phyloP scores from a whole-genome alignment of 1,140 invertebrate species.

The Hetaerina americana region DNA sequence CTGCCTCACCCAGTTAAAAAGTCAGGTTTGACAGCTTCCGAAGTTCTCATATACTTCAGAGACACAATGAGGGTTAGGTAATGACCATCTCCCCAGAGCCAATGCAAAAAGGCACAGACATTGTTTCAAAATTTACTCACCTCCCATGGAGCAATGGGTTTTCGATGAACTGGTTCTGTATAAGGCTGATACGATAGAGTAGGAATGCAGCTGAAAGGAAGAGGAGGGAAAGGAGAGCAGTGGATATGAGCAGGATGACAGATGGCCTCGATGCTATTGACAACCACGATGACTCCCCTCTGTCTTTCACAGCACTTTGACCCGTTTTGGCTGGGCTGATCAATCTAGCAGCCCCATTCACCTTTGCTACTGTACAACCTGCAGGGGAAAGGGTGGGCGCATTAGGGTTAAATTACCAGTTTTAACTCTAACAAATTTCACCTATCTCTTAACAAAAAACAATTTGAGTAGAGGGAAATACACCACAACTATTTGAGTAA shows the following conservation, averaged over 20 bases:
- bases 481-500: too few species aligned
- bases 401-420: too few species aligned
- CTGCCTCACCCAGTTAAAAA: too few species aligned
- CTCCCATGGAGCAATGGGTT: conserved; percentile 16
- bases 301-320: neutral
- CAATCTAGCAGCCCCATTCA: neutral
- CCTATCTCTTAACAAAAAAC: too few species aligned
- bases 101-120: neutral
- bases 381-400: too few species aligned
- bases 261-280: conserved; percentile 15
- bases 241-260: conserved; percentile 29
- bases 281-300: neutral
- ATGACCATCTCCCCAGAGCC: too few species aligned
- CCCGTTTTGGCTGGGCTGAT: neutral
- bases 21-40: too few species aligned
- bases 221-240: conserved; percentile 28
- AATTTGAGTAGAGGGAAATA: too few species aligned
- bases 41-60: too few species aligned
- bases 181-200: conserved; percentile 31
- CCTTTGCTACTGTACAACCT: conserved; percentile 5
- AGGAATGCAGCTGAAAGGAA: conserved; percentile 32
- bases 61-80: too few species aligned
- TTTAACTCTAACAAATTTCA: too few species aligned
- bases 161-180: conserved; percentile 27
- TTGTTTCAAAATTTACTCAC: conserved; percentile 12